Evolutionary conservation across 2,113 vertebrate genomes (phyloP), one percentile per base, ranked within the genome.

Genomic region (Sterrhoptilus dennistouni): DNA sequence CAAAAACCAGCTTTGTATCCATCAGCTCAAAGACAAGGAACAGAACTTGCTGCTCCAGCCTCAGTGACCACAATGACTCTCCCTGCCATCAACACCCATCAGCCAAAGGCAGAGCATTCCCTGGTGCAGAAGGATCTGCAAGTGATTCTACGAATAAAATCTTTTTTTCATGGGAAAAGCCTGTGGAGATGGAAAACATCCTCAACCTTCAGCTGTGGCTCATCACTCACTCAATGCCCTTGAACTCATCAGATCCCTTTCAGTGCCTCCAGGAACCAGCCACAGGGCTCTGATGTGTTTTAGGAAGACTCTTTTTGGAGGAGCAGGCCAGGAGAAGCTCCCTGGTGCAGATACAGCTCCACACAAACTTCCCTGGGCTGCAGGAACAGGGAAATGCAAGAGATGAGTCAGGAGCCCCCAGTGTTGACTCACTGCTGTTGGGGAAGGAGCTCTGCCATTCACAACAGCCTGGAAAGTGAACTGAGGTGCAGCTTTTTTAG

Each of bases 391-490:
- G 18, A 19, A 52, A 56, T 2, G 45, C 85, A 80, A 42, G 31
- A 72, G 57, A 81, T 65, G 94, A 95, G 83, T 63, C 91, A 92
- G 76, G 74, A 93, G 6, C 29, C 49, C 65, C 1, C 23, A 87
- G 5, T 74, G 57, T 3, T 81, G 89, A 66, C 72, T 89, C 90
- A 89, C 38, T 8, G 5, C 69, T 5, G 20, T 23, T 54, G 52
- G 52, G 78, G 83, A 90, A 83, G 60, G 64, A 83, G 76, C 75
- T 83, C 15, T 9, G 77, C 42, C 9, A 35, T 15, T n/a, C 82
- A 16, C 19, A 59, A 15, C 1, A 83, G 69, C 56, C 60, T 22
- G 4, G 23, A 15, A 15, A 86, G 38, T 20, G 5, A 50, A 60
- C 85, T 15, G 10, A 27, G 59, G 9, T 27, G 68, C 35, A 29